phyloP scores from a whole-genome alignment of 2,797 vertebrate genomes.

The Rallus crepitans region DNA sequence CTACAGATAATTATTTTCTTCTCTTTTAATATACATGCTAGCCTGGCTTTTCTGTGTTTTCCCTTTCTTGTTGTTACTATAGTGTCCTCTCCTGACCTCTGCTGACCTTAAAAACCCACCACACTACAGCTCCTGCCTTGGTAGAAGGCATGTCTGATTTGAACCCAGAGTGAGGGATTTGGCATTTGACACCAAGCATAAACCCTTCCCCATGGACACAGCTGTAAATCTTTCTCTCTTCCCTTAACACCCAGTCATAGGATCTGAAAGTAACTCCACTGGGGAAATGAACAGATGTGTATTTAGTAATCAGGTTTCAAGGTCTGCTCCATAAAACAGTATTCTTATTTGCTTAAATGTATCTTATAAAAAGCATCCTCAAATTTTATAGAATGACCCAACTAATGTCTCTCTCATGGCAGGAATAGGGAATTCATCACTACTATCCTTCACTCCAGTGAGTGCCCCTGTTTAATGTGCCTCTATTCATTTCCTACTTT shows the following conservation, averaged over 20 bases:
- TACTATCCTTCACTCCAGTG: background rate
- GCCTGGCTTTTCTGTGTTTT: background rate
- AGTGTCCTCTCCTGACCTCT: background rate
- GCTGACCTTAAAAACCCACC: background rate
- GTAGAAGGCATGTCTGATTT: background rate
- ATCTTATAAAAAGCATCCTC: background rate
- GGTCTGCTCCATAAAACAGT: background rate
- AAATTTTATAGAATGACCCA: background rate
- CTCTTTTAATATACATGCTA: accelerated
- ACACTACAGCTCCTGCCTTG: background rate
- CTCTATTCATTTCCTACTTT: background rate
- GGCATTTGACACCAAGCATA: background rate
- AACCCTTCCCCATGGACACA: background rate
- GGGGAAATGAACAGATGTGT: background rate
- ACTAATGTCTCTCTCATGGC: background rate
- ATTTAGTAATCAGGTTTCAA: background rate
- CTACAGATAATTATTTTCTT: background rate
- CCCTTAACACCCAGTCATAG: background rate
- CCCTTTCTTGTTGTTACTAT: background rate
- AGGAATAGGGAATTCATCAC: background rate
- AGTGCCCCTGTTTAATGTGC: background rate
- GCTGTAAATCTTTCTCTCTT: background rate
- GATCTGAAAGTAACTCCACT: background rate
- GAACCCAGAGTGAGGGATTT: background rate
- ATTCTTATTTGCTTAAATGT: background rate